Evolutionary conservation across 1,140 invertebrate genomes (phyloP), one percentile per base, ranked within the genome.

Genomic region (Trichoplusia ni): DNA sequence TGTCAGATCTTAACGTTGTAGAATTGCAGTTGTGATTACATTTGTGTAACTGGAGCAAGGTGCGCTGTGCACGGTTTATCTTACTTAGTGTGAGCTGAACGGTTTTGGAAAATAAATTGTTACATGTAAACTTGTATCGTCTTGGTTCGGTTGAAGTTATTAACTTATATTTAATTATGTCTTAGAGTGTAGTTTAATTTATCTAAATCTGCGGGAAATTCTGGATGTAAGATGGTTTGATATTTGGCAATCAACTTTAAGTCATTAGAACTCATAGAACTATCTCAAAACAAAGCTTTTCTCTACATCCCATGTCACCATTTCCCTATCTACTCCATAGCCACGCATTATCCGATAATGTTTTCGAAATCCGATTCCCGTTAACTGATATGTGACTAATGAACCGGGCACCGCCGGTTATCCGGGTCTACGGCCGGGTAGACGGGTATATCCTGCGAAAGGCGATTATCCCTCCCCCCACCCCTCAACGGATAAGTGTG

Each of bases 371-470:
- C 54, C 38, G 35, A 59, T 66, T 51, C 71, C 59, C 70, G 77
- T 78, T 73, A 80, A 70, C 64, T 76, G 77, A 77, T 79, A 81
- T 77, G 69, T 73, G 77, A 79, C 80, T 84, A 79, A 77, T 81
- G 73, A 80, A 67, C 49, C 47, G 47, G 42, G 44, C 29, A 60
- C 47, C 18, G 29, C 54, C 49, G 27, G 64, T 58, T 68, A 66
- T 51, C 61, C 63, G 60, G 68, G 53, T 38, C 37, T 51, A 64
- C 16, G 53, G 61, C 23, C 40, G 53, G 42, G 37, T 66, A 44
- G 21, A 60, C 56, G 46, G 14, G 40, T 16, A 53, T 66, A 67
- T 58, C 35, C 53, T 42, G 8, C 7, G 23, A 37, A 61, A 53
- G 46, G 59, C 54, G 64, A 56, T 59, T 66, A 66, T 47, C 51